phyloP scores from a whole-genome alignment of 2,888 invertebrate genomes.

The Dicycla oo region DNA sequence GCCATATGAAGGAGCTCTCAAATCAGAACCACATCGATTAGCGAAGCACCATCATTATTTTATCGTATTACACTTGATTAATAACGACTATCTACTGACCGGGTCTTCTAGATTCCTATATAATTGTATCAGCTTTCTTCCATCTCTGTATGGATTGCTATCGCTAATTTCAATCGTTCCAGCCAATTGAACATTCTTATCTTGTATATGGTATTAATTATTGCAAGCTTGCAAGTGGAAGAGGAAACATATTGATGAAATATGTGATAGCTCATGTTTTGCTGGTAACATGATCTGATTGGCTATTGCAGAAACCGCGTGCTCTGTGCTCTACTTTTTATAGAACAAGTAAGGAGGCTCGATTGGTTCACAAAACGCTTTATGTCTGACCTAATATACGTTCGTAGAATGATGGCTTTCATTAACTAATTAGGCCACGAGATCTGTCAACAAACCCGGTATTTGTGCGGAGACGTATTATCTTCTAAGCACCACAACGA shows the following conservation, averaged over 20 bases:
- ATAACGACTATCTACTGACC: conserved; percentile 81
- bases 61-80: conserved; percentile 77
- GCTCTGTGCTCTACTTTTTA: conserved; percentile 27
- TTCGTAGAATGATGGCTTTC: conserved; percentile 39
- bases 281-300: conserved; percentile 43
- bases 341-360: neutral
- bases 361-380: conserved; percentile 8
- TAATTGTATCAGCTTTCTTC: conserved; percentile 83
- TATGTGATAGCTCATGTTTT: conserved; percentile 52
- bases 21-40: conserved; percentile 46
- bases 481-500: conserved; percentile 59
- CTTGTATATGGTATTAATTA: conserved; percentile 70
- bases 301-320: conserved; percentile 19
- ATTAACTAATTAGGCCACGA: conserved; percentile 53
- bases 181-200: conserved; percentile 70
- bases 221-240: conserved; percentile 64
- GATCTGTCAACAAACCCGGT: conserved; percentile 54
- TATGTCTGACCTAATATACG: conserved; percentile 47
- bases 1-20: conserved; percentile 57
- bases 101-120: conserved; percentile 82
- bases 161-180: conserved; percentile 72
- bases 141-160: conserved; percentile 74
- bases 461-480: conserved; percentile 48
- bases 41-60: conserved; percentile 67
- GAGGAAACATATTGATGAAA: conserved; percentile 62